phyloP scores from a whole-genome alignment of 2,888 invertebrate species.

The Pollenia amentaria region DNA sequence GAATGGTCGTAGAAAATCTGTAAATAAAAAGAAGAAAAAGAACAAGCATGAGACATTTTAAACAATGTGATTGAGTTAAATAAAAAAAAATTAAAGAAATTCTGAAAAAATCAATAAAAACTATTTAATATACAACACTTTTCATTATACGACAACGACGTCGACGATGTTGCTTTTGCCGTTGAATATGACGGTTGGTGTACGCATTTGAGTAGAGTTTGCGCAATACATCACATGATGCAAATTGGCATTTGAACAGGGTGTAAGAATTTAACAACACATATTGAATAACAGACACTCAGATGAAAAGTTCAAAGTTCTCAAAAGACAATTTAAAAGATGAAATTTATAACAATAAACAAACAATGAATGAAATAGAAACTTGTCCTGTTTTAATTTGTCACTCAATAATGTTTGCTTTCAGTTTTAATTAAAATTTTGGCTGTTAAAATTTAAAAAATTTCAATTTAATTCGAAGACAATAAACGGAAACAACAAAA shows the following conservation, averaged over 20 bases:
- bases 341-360: constrained; percentile 10
- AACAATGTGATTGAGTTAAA: constrained; percentile 52
- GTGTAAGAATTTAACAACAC: constrained; percentile 67
- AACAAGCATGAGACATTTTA: constrained; percentile 60
- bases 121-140: constrained; percentile 58
- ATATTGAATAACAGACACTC: constrained; percentile 8
- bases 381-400: neutral
- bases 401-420: neutral
- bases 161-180: constrained; percentile 39
- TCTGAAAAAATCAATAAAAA: constrained; percentile 66
- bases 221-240: constrained; percentile 72
- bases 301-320: constrained; percentile 62
- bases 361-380: constrained; percentile 20
- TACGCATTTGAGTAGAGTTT: constrained; percentile 69
- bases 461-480: neutral
- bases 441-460: neutral
- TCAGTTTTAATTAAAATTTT: neutral
- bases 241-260: constrained; percentile 62
- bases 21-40: constrained; percentile 47
- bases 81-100: constrained; percentile 19
- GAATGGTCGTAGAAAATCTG: constrained; percentile 67
- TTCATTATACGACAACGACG: constrained; percentile 1
- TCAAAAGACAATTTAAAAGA: neutral
- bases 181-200: constrained; percentile 11
- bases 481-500: no score